phyloP scores from a whole-genome alignment of 1,140 invertebrate species.

The Papilio machaon region DNA sequence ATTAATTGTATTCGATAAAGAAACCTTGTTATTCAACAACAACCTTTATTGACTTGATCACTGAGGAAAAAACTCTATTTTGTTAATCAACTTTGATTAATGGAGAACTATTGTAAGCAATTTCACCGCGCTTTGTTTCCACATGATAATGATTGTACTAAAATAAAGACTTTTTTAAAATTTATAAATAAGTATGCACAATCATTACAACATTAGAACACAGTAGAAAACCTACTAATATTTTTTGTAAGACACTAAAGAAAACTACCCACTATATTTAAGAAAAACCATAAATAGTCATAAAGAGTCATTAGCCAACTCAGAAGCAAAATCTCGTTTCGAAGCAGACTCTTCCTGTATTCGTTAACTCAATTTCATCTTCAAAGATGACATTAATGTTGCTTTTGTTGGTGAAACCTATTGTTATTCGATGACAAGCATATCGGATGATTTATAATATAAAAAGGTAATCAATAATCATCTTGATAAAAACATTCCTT shows the following conservation, averaged over 20 bases:
- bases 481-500: background rate
- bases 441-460: background rate
- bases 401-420: background rate
- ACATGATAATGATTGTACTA: too few relatives aligned
- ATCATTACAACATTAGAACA: too few relatives aligned
- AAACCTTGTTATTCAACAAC: conserved; percentile 17
- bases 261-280: too few relatives aligned
- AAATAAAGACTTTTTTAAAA: too few relatives aligned
- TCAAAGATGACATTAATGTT: conserved; percentile 9
- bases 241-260: too few relatives aligned
- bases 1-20: conserved; percentile 27
- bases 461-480: background rate
- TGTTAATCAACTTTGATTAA: conserved; percentile 9
- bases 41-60: conserved; percentile 8
- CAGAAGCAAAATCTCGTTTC: background rate
- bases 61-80: conserved; percentile 14
- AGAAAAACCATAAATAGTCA: background rate
- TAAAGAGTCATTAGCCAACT: background rate
- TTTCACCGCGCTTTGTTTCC: background rate
- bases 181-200: too few relatives aligned
- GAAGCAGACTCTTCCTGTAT: background rate
- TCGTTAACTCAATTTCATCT: conserved; percentile 6
- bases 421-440: background rate
- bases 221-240: too few relatives aligned
- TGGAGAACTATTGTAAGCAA: background rate